A percentile compares a stretch with the other conserved stretches of the same genome.
phyloP scores from a whole-genome alignment of 2,888 invertebrate genomes.

The Tryphoninae sp. region DNA sequence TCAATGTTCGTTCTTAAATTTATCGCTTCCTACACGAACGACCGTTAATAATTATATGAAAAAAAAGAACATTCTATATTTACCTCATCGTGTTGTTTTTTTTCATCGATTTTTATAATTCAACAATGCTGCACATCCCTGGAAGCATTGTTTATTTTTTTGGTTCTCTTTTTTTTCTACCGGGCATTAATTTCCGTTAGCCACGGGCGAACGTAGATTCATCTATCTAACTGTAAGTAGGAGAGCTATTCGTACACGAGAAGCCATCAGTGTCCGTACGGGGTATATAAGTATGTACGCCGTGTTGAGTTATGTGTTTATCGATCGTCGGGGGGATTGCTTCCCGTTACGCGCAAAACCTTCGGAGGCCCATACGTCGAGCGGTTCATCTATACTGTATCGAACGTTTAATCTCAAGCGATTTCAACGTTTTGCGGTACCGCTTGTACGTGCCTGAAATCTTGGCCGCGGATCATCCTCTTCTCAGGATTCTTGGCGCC shows the following conservation, averaged over 20 bases:
- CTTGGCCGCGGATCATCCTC: conserved; percentile 55
- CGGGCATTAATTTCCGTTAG: conserved; percentile 16
- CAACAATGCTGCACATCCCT: neutral
- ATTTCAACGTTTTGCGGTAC: conserved; percentile 59
- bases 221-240: conserved; percentile 26
- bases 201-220: conserved; percentile 12
- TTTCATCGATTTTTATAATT: conserved; percentile 6
- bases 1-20: too few relatives aligned
- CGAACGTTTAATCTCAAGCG: conserved; percentile 58
- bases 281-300: conserved; percentile 38
- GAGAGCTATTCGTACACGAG: conserved; percentile 21
- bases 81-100: neutral
- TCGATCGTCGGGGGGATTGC: conserved; percentile 53
- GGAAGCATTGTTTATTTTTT: neutral
- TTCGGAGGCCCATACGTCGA: conserved; percentile 39
- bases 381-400: conserved; percentile 51
- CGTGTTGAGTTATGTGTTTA: conserved; percentile 54
- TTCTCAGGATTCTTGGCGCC: conserved; percentile 41
- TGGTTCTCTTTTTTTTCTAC: neutral
- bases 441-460: conserved; percentile 59
- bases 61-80: too few relatives aligned
- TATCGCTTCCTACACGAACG: too few relatives aligned
- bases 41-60: too few relatives aligned
- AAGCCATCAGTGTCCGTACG: conserved; percentile 3
- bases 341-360: conserved; percentile 59